Evolutionary conservation across 2,113 vertebrate species (phyloP), one percentile per base, ranked within the genome.

Genomic region (Thunnus maccoyii): DNA sequence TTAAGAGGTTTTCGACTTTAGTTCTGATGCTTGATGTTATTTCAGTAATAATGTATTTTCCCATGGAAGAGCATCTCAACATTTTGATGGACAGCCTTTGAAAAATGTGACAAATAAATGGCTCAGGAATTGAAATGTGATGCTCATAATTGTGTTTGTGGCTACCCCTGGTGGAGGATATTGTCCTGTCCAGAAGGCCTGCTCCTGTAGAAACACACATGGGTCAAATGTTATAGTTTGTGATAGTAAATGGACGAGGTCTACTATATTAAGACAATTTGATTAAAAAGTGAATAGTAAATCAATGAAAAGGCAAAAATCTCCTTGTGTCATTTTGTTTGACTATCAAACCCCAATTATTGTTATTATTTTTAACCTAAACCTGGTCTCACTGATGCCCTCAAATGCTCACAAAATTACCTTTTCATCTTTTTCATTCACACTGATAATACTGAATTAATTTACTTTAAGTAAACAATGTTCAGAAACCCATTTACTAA

Each of bases 121-220:
- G 86, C 88, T 93, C 90, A 92, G 92, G 91, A 93, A 92, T 77
- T 85, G 17, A 86, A 86, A 20, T 56, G 57, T 83, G 55, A 66
- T 63, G 72, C 48, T 81, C 72, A 86, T 87, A 62, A 76, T 75
- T 92, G 83, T 88, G 90, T 89, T 76, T 91, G 81, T 91, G 86
- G 92, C 88, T 88, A 89, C 89, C 89, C 86, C 93, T 94, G 87
- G 91, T 93, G 93, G 91, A 90, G 67, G 83, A 92, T 79, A 36
- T 83, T 44, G 56, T 86, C 44, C 18, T 44, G 9, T 60, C 58
- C 63, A 68, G 54, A 80, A 60, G 50, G 27, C 44, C 11, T 10
- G 48, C 27, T 52, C 8, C 2, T 44, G 36, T 44, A 22, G 12
- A 82, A 44, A 67, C 14, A 65, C 41, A 41, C 12, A 11, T 30